phyloP scores from a whole-genome alignment of 2,888 invertebrate genomes.

The Amitus sp. region DNA sequence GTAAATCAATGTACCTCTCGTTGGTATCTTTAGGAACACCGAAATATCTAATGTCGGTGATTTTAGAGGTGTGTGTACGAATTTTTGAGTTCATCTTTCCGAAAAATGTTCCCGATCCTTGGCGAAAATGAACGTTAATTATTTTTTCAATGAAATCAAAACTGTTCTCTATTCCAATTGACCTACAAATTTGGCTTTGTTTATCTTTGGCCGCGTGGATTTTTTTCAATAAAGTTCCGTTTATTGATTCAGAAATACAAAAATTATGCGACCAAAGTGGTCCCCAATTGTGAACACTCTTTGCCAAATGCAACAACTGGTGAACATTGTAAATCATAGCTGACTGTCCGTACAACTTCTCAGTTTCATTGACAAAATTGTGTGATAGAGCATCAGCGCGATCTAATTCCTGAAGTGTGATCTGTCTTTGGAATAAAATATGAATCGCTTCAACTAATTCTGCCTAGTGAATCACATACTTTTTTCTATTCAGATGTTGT shows the following conservation, averaged over 20 bases:
- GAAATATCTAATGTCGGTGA: slow-evolving; percentile 9
- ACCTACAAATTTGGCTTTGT: slow-evolving; percentile 14
- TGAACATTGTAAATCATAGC: slow-evolving; percentile 19
- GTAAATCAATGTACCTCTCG: slow-evolving; percentile 4
- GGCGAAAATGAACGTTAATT: slow-evolving; percentile 10
- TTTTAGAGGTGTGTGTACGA: slow-evolving; percentile 2
- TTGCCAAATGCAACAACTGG: slow-evolving; percentile 5
- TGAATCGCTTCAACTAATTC: slow-evolving; percentile 13
- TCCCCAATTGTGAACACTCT: slow-evolving; percentile 17
- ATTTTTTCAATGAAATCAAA: slow-evolving; percentile 7
- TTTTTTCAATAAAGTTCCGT: slow-evolving; percentile 13
- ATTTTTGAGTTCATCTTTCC: slow-evolving; percentile 6
- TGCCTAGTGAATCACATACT: slow-evolving; percentile 6
- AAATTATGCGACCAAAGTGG: slow-evolving; percentile 14
- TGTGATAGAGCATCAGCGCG: slow-evolving; percentile 3
- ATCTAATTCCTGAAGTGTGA: neutral
- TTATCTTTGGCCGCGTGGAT: slow-evolving; percentile 29
- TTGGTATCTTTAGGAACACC: neutral
- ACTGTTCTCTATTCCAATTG: slow-evolving; percentile 9
- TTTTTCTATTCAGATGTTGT: no score
- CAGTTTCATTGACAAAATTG: slow-evolving; percentile 1
- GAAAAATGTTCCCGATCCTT: slow-evolving; percentile 11
- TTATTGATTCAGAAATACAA: slow-evolving; percentile 18
- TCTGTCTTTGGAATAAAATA: neutral
- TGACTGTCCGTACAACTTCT: slow-evolving; percentile 6